Evolutionary conservation across 2,888 invertebrate species (phyloP).

Genomic region (Calameuta idolon): DNA sequence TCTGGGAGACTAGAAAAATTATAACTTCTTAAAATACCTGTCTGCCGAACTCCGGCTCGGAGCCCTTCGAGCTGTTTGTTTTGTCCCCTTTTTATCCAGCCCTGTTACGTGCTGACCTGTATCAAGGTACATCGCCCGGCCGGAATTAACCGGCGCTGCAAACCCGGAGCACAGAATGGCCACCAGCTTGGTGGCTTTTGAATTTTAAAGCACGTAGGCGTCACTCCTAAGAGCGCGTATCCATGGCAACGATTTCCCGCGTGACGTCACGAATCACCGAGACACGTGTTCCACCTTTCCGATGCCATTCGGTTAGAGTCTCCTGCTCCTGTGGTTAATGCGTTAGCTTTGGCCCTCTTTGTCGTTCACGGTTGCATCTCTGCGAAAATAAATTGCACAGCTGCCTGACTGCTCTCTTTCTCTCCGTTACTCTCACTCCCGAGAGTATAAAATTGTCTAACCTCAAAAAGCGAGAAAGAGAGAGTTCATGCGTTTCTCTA

Average conservation of each 20-base stretch:
- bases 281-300: conserved; percentile 2
- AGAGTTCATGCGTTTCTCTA: background rate
- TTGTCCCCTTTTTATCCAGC: background rate
- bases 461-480: background rate
- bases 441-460: background rate
- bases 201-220: conserved; percentile 46
- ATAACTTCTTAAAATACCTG: background rate
- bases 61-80: background rate
- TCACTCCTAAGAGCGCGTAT: conserved; percentile 25
- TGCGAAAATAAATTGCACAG: background rate
- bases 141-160: background rate
- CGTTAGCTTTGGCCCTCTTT: background rate
- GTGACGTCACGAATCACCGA: conserved; percentile 27
- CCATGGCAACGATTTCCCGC: conserved; percentile 22
- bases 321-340: background rate
- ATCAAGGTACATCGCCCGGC: background rate
- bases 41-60: background rate
- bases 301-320: background rate
- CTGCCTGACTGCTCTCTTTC: background rate
- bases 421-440: background rate
- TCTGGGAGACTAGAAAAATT: background rate
- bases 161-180: background rate
- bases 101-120: background rate
- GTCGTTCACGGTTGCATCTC: background rate
- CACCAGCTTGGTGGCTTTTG: conserved; percentile 4